Conservation (phyloP, 2,113 vertebrate species). For the Emydura subglobosa region DNA sequence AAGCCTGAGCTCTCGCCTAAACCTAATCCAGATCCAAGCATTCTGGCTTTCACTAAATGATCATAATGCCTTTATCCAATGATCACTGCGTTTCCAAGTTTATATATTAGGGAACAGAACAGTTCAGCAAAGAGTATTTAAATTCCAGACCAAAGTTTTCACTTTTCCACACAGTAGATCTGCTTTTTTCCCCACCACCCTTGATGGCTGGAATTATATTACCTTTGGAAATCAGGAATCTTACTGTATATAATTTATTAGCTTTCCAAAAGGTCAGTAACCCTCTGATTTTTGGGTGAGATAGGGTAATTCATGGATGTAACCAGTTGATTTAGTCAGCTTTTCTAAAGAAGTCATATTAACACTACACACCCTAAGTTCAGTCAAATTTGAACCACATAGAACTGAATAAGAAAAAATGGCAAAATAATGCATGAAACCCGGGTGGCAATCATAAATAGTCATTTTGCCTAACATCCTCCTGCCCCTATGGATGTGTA, state of each 20-base stretch:
- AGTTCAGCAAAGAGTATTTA: neutral
- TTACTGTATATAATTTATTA: neutral
- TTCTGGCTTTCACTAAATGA: neutral
- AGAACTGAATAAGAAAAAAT: neutral
- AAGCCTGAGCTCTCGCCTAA: neutral
- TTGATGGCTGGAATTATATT: neutral
- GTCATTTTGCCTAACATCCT: neutral
- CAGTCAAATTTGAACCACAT: neutral
- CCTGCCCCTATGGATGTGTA: neutral
- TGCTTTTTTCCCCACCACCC: neutral
- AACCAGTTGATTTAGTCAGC: neutral
- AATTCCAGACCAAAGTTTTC: neutral
- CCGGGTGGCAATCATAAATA: neutral
- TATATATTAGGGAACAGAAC: neutral
- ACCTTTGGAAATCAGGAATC: neutral
- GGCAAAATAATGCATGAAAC: neutral
- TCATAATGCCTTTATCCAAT: neutral
- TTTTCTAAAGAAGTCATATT: neutral
- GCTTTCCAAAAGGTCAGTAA: neutral
- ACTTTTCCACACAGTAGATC: neutral
- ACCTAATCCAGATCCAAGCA: neutral
- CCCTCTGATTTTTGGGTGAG: neutral
- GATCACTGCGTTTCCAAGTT: neutral
- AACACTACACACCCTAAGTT: neutral
- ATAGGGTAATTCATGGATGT: neutral